These are phyloP conservation scores for Nezara viridula DNA, from an alignment of 2,888 invertebrate genomes.

Conservation along the genomic window DNA sequence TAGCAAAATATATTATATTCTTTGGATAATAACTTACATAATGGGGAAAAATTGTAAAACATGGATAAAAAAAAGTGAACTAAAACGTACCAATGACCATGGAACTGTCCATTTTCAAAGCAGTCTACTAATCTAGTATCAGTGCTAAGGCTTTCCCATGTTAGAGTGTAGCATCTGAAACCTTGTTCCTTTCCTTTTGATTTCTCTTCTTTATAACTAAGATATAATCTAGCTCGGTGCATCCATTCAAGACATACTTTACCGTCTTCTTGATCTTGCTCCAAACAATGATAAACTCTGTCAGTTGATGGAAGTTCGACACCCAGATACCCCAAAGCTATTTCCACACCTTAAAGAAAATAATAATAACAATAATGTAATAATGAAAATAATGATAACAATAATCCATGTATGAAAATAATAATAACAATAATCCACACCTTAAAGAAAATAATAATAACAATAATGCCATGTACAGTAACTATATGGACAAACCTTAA, in stretches of 20 bases:
- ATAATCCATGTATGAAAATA: too few relatives aligned
- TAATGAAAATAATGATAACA: too few relatives aligned
- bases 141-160: conserved; percentile 83
- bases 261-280: conserved; percentile 73
- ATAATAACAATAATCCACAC: conserved; percentile 66
- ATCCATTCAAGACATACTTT: conserved; percentile 89
- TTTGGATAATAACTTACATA: neutral
- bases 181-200: conserved; percentile 59
- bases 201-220: conserved; percentile 64
- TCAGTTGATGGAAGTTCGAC: conserved; percentile 72
- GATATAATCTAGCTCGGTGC: conserved; percentile 70
- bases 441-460: conserved; percentile 55
- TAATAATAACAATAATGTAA: neutral
- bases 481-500: too few relatives aligned
- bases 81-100: conserved; percentile 66
- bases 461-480: neutral
- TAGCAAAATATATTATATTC: neutral
- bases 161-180: conserved; percentile 86
- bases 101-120: conserved; percentile 73
- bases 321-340: conserved; percentile 67
- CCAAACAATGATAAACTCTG: conserved; percentile 81
- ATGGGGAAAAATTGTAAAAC: neutral
- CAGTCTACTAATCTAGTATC: conserved; percentile 85
- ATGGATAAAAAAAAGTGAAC: neutral
- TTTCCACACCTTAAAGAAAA: conserved; percentile 66